phyloP scores from a whole-genome alignment of 2,113 vertebrate species.

The Lanius ludovicianus region DNA sequence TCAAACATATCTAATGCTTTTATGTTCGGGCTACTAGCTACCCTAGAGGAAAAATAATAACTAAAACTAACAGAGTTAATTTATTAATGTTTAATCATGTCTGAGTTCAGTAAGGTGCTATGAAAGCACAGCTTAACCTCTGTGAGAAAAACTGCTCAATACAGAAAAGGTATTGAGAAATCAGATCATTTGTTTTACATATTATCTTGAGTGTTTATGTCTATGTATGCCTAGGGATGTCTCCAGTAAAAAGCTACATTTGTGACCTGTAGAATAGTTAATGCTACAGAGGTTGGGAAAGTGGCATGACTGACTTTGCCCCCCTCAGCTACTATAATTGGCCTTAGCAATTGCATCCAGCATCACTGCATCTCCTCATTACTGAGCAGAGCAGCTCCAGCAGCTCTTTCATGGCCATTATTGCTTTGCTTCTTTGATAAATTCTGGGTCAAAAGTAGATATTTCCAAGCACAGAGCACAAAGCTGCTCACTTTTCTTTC shows the following conservation, averaged over 20 bases:
- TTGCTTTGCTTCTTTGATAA: slow-evolving; percentile 5
- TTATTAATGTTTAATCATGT: not conserved
- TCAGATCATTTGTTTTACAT: not conserved
- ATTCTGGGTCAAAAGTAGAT: not conserved
- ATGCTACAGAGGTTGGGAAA: not conserved
- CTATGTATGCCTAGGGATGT: not conserved
- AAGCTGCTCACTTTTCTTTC: not conserved
- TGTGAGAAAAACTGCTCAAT: accelerated
- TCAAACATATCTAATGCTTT: not conserved
- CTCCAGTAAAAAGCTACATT: not conserved
- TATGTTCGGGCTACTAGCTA: not conserved
- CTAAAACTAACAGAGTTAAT: not conserved
- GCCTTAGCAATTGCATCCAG: not conserved
- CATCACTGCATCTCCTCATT: not conserved
- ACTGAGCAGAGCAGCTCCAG: not conserved
- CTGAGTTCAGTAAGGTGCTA: not conserved
- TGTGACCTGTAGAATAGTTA: not conserved
- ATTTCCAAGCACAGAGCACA: not conserved
- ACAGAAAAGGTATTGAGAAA: not conserved
- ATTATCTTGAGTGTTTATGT: not conserved
- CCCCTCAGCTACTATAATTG: not conserved
- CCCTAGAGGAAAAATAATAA: not conserved
- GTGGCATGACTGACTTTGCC: not conserved
- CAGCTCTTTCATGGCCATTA: not conserved
- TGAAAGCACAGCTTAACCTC: not conserved